Conservation (phyloP, 53 echinoderm and acorn worm species). For the Paracentrotus lividus region DNA sequence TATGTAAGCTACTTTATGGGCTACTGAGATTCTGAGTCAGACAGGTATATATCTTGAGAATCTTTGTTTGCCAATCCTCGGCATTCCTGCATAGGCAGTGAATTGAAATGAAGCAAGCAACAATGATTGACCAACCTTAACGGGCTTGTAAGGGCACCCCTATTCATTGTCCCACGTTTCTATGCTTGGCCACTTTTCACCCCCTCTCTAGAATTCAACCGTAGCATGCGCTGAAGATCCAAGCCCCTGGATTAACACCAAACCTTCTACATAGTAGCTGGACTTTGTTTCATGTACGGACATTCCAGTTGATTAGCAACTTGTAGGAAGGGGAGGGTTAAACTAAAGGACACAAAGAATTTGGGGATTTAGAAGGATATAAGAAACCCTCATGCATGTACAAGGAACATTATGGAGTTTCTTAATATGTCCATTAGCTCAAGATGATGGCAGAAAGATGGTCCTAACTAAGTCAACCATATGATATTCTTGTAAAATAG, state of each 20-base stretch:
- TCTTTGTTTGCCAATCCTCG: slow-evolving; percentile 58
- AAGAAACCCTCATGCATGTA: not conserved
- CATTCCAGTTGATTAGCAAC: not conserved
- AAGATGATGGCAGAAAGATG: not conserved
- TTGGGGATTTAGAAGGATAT: not conserved
- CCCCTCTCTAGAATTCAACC: slow-evolving; percentile 58
- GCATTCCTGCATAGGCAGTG: slow-evolving; percentile 65
- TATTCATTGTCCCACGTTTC: slow-evolving; percentile 15
- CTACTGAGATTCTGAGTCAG: slow-evolving; percentile 7
- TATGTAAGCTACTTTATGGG: too few relatives aligned
- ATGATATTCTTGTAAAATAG: too few relatives aligned
- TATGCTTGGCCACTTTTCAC: slow-evolving; percentile 54
- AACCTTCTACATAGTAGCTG: not conserved
- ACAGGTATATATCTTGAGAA: not conserved
- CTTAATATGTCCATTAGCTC: not conserved
- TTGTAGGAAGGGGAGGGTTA: slow-evolving; percentile 12
- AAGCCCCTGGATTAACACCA: not conserved
- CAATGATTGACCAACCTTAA: slow-evolving; percentile 47
- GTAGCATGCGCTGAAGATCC: not conserved
- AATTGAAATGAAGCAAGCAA: slow-evolving; percentile 49
- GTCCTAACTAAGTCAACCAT: not conserved
- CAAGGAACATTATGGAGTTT: not conserved
- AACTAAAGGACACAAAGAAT: not conserved
- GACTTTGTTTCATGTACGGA: slow-evolving; percentile 8
- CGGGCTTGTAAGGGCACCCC: slow-evolving; percentile 45